Percentiles rank a stretch among this genome's conserved stretches.
phyloP scores from a whole-genome alignment of 2,797 vertebrate species.

The Uromys caudimaculatus region DNA sequence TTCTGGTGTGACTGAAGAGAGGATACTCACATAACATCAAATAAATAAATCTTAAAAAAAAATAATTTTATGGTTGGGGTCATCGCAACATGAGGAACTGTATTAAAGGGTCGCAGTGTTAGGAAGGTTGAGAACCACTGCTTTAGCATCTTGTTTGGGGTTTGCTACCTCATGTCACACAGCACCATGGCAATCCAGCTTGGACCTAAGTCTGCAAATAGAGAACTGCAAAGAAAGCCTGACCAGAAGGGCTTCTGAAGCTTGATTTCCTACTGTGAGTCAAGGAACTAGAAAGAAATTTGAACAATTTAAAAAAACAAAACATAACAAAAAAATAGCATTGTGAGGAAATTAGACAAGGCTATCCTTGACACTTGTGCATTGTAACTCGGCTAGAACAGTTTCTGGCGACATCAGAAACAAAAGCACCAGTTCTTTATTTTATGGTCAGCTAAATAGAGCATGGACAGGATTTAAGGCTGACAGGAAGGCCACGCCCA shows the following conservation, averaged over 20 bases:
- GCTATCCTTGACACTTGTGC: background rate
- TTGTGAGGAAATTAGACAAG: conserved; percentile 69
- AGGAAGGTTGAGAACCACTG: background rate
- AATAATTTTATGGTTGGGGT: background rate
- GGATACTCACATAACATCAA: background rate
- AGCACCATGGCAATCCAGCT: conserved; percentile 85
- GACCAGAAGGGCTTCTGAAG: conserved; percentile 48
- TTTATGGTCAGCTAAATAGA: conserved; percentile 54
- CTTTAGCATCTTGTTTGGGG: conserved; percentile 52
- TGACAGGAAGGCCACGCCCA: background rate
- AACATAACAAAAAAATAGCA: background rate
- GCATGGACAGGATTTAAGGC: background rate
- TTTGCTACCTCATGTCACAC: conserved; percentile 73
- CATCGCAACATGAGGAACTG: background rate
- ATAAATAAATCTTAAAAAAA: background rate
- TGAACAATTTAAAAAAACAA: background rate
- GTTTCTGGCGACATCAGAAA: conserved; percentile 54
- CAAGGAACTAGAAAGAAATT: conserved; percentile 1
- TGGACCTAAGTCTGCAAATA: conserved; percentile 79
- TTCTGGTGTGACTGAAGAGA: background rate
- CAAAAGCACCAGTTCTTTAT: conserved; percentile 56
- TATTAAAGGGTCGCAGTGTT: background rate
- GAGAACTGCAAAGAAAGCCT: conserved; percentile 71
- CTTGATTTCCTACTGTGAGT: conserved; percentile 15
- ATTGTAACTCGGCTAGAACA: background rate